phyloP scores from a whole-genome alignment of 2,888 invertebrate species.

The Alentia gelatinosa region DNA sequence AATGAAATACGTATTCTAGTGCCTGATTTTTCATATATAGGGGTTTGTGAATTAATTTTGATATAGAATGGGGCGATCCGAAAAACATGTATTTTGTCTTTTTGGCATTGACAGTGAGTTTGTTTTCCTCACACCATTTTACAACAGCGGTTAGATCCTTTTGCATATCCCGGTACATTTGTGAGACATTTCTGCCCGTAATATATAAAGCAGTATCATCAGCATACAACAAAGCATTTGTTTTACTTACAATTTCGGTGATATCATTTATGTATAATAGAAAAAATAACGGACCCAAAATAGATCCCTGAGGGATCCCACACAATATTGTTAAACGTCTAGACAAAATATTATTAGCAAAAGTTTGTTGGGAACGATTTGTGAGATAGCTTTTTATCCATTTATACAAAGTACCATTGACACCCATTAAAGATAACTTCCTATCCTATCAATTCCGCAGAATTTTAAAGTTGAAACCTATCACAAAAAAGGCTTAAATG shows the following conservation, averaged over 20 bases:
- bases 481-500: too few species aligned
- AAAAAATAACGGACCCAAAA: neutral
- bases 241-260: neutral
- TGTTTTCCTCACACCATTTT: too few species aligned
- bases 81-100: too few species aligned
- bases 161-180: neutral
- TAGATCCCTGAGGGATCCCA: neutral
- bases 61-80: too few species aligned
- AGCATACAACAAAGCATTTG: neutral
- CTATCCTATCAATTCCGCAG: too few species aligned
- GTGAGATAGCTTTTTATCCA: neutral
- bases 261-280: neutral
- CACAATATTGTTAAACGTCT: neutral
- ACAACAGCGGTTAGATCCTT: too few species aligned
- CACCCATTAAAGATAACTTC: neutral
- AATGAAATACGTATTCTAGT: too few species aligned
- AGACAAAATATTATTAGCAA: neutral
- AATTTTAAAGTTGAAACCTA: too few species aligned
- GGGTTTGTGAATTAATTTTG: too few species aligned
- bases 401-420: neutral
- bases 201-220: neutral
- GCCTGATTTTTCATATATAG: too few species aligned
- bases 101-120: too few species aligned
- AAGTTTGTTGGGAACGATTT: too few species aligned
- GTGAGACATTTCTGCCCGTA: neutral